Base-by-base conservation (phyloP, 2,113 vertebrate species). In the Felis chaus region DNA sequence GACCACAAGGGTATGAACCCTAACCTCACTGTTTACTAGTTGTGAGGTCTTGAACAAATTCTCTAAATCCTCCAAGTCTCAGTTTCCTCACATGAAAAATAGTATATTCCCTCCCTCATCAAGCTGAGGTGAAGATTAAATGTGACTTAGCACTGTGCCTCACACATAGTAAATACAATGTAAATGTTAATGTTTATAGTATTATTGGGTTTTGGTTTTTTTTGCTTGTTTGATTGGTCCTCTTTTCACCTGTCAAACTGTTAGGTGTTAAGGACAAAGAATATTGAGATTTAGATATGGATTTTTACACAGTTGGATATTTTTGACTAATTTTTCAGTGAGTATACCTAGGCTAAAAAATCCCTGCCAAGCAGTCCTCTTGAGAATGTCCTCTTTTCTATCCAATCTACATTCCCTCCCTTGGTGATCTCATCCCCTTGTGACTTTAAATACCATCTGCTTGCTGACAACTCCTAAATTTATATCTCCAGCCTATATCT, bases 301-400 rank as follows among this genome's bases (percentile, higher is more conserved):
- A 19, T 78, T 94, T 93, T 86, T 79, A 61, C 25, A 73, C 11
- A 18, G 80, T 25, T 95, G 55, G 53, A 41, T 33, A 85, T 69
- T 66, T 94, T 89, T 68, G 31, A 79, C 63, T 27, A 80, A 96
- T 16, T 74, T 91, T 61, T 69, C 33, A 89, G 31, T 50, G 23
- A 57, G 23, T 83, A 66, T 95, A 83, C 88, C 71, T 78, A 81
- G 88, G 82, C 69, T 91, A 92, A 94, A 87, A 80, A 66, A 66
- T 25, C 68, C 21, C 45, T 92, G 41, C 41, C 68, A 33, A 36
- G 57, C 45, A 71, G 15, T 85, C 61, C 50, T 85, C 61, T 41
- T 78, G 18, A 18, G 27, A 29, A 27, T 66, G 55, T 31, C 80
- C 68, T 86, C 50, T 68, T 76, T 76, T 94, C 50, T 74, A 9